Percentiles rank a stretch among this genome's conserved stretches.
Evolutionary conservation across 2,797 vertebrate genomes (phyloP).

Genomic region (Diglossa cyanea): DNA sequence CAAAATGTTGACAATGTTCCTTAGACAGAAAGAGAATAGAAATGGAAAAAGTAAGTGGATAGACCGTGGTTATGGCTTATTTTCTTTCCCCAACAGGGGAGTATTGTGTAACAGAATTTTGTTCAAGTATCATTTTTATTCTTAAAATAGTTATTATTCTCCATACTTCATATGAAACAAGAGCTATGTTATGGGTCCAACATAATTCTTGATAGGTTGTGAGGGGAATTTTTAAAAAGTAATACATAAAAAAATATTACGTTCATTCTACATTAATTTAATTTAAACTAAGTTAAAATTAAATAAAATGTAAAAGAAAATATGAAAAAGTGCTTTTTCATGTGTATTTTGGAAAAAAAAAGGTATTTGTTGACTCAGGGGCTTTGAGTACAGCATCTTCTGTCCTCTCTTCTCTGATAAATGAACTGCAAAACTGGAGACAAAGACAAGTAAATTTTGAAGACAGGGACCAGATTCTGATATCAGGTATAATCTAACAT

Average conservation of each 20-base stretch:
- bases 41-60: constrained; percentile 57
- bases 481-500: background rate
- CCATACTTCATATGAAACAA: constrained; percentile 32
- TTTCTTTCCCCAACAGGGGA: constrained; percentile 35
- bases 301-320: background rate
- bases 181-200: background rate
- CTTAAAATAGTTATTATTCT: constrained; percentile 59
- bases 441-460: background rate
- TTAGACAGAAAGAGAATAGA: constrained; percentile 10
- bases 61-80: background rate
- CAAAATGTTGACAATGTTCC: constrained; percentile 27
- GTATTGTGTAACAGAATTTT: constrained; percentile 50
- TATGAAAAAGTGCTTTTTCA: accelerated
- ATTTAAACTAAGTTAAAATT: background rate
- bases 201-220: background rate
- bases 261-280: background rate
- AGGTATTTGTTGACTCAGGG: background rate
- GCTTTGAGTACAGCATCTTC: background rate
- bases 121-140: constrained; percentile 39
- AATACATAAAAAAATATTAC: background rate
- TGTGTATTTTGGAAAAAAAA: background rate
- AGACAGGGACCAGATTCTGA: background rate
- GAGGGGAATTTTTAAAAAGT: background rate
- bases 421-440: background rate
- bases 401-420: background rate